These are phyloP conservation scores for Silvanus unidentatus DNA, from an alignment of 2,888 invertebrate species.

Conservation along the genomic window DNA sequence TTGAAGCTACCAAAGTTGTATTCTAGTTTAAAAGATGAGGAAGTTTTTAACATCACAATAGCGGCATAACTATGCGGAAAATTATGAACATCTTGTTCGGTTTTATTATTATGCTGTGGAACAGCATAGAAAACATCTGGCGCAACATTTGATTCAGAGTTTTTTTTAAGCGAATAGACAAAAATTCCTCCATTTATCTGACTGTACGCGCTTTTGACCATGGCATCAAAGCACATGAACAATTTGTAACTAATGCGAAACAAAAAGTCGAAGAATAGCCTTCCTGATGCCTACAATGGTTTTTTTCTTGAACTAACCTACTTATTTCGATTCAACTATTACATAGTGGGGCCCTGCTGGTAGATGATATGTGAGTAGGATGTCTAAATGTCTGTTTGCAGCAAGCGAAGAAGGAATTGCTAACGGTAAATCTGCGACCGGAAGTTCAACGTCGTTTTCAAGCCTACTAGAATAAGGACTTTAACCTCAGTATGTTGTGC, in stretches of 20 bases:
- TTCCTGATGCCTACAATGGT: neutral
- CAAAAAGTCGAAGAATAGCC: neutral
- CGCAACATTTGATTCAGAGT: too few relatives aligned
- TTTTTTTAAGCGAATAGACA: too few relatives aligned
- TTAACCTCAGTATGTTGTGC: slow-evolving; percentile 37
- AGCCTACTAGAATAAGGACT: slow-evolving; percentile 44
- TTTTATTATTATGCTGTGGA: too few relatives aligned
- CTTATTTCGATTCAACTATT: too few relatives aligned
- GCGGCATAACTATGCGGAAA: neutral
- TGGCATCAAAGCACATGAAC: too few relatives aligned
- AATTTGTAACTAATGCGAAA: neutral
- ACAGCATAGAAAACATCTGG: too few relatives aligned
- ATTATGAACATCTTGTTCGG: neutral
- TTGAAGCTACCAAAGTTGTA: neutral
- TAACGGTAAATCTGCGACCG: slow-evolving; percentile 44
- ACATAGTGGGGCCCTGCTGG: too few relatives aligned
- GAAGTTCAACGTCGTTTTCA: slow-evolving; percentile 42
- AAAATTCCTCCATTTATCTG: too few relatives aligned
- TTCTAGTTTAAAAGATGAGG: neutral
- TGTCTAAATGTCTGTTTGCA: slow-evolving; percentile 4
- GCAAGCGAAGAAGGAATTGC: slow-evolving; percentile 25
- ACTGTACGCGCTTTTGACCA: too few relatives aligned
- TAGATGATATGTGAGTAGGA: slow-evolving; percentile 4
- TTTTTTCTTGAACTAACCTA: too few relatives aligned
- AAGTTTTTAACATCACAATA: neutral